Percentiles rank a stretch among this genome's conserved stretches.
These are phyloP conservation scores for Lasioglossum lativentre DNA, from an alignment of 2,888 invertebrate species.

Conservation along the genomic window DNA sequence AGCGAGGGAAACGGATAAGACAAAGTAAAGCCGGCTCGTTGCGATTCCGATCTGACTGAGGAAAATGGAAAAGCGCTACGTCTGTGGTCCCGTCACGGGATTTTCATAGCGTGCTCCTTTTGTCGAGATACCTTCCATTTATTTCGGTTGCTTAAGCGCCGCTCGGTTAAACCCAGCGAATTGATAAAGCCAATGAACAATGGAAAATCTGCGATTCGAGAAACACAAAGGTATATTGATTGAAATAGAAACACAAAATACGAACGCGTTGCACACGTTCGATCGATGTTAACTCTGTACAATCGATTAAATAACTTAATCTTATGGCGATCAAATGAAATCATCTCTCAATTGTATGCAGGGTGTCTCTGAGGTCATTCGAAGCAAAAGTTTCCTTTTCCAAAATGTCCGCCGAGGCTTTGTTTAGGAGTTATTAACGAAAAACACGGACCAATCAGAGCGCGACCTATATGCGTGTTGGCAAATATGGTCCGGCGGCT, in stretches of 20 bases:
- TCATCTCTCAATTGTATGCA: neutral
- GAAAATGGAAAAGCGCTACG: constrained; percentile 52
- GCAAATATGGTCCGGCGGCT: too few species aligned
- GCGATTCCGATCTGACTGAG: constrained; percentile 48
- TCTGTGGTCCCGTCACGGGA: constrained; percentile 39
- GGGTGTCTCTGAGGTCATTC: too few species aligned
- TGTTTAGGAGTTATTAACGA: too few species aligned
- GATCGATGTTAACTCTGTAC: too few species aligned
- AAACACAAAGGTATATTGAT: neutral
- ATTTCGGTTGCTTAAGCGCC: neutral
- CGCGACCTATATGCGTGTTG: too few species aligned
- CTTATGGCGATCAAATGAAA: neutral
- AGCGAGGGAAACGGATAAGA: constrained; percentile 55
- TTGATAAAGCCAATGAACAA: neutral
- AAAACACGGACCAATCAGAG: too few species aligned
- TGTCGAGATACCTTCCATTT: neutral
- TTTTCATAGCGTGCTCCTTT: constrained; percentile 23
- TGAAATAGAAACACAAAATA: too few species aligned
- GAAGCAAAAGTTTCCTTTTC: too few species aligned
- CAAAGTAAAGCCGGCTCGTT: constrained; percentile 60
- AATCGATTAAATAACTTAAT: neutral
- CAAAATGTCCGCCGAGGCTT: too few species aligned
- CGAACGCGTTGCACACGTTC: too few species aligned
- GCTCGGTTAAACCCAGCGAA: neutral
- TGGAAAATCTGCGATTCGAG: neutral